A percentile compares a stretch with the other conserved stretches of the same genome.
Conservation (phyloP, 2,888 invertebrate genomes). For the Azorinus chamasolen region DNA sequence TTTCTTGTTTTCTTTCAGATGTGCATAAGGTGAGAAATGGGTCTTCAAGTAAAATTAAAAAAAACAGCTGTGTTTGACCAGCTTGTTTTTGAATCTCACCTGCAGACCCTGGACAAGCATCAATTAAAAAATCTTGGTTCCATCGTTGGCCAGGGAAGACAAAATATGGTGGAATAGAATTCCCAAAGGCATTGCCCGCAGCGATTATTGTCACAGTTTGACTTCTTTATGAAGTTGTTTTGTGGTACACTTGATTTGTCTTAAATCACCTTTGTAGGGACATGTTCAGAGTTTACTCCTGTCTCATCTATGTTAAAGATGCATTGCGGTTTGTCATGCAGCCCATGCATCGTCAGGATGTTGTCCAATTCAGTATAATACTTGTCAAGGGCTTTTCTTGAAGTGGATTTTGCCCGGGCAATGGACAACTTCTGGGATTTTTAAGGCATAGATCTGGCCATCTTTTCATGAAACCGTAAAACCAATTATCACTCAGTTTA, state of each 20-base stretch:
- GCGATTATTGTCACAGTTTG: constrained; percentile 44
- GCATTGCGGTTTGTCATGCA: constrained; percentile 40
- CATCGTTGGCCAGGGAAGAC: constrained; percentile 54
- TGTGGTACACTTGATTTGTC: constrained; percentile 21
- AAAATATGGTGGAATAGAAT: constrained; percentile 53
- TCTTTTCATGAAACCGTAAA: constrained; percentile 44
- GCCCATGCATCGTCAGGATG: constrained; percentile 17
- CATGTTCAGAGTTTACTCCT: constrained; percentile 43
- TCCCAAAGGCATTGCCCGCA: constrained; percentile 38
- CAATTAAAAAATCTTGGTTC: constrained; percentile 38
- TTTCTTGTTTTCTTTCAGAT: constrained; percentile 12
- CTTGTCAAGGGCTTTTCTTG: constrained; percentile 26
- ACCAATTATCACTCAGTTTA: constrained; percentile 42
- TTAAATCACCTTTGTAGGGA: constrained; percentile 47
- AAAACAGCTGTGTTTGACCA: constrained; percentile 51
- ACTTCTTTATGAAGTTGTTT: constrained; percentile 35
- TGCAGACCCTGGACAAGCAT: constrained; percentile 33
- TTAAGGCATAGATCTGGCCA: constrained; percentile 44
- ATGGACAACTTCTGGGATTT: constrained; percentile 39
- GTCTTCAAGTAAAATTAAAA: constrained; percentile 39
- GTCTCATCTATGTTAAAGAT: too few relatives aligned
- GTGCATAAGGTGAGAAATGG: constrained; percentile 42
- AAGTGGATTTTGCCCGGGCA: constrained; percentile 37
- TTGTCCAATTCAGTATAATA: constrained; percentile 38
- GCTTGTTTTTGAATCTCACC: constrained; percentile 49